These are phyloP conservation scores for Chrysolophus pictus DNA, from an alignment of 2,797 vertebrate species.

Conservation along the genomic window DNA sequence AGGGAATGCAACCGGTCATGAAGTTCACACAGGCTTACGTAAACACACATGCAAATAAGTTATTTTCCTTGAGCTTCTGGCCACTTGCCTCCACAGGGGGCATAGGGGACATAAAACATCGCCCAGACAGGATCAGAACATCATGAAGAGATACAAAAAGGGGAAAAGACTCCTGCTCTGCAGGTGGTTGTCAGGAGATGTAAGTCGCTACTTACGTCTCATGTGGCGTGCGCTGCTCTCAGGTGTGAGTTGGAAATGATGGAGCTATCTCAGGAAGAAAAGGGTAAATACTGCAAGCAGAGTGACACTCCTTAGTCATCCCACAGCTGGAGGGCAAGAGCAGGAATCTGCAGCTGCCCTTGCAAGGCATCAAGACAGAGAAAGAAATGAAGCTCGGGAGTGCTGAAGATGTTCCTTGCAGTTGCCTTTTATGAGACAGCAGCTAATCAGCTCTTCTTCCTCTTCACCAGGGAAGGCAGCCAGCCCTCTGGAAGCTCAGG, in stretches of 20 bases:
- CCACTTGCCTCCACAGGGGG: constrained; percentile 44
- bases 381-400: background rate
- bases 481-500: background rate
- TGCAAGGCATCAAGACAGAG: background rate
- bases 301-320: background rate
- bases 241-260: background rate
- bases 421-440: background rate
- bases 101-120: constrained; percentile 32
- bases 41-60: constrained; percentile 56
- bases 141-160: constrained; percentile 38
- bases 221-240: accelerated
- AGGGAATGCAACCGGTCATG: constrained; percentile 61
- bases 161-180: background rate
- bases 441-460: background rate
- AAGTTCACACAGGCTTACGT: constrained; percentile 71
- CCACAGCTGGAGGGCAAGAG: background rate
- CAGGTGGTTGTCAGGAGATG: background rate
- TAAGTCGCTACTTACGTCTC: background rate
- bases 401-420: background rate
- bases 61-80: constrained; percentile 63
- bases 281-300: background rate
- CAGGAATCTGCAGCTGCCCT: background rate
- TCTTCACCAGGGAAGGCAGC: background rate
- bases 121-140: background rate
- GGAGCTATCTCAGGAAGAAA: background rate